Evolutionary conservation across 1,140 invertebrate species (phyloP).

Genomic region (Halesus radiatus): DNA sequence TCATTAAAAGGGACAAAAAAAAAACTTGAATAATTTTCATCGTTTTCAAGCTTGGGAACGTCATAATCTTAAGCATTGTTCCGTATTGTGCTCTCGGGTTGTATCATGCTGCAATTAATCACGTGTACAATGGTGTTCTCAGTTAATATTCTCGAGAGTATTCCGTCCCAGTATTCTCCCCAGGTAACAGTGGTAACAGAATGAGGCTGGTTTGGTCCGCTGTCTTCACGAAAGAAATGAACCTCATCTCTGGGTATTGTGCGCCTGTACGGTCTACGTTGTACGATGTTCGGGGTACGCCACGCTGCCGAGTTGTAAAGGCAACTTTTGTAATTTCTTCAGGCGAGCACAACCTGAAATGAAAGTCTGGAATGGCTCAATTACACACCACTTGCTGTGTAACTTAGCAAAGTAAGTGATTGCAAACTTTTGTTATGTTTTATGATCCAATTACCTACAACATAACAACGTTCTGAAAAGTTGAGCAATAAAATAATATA

Average conservation of each 20-base stretch:
- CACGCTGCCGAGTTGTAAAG: slow-evolving; percentile 19
- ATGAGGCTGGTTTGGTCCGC: slow-evolving; percentile 10
- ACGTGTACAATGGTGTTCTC: slow-evolving; percentile 13
- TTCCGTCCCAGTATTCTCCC: background rate
- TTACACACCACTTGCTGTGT: slow-evolving; percentile 32
- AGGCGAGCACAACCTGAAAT: slow-evolving; percentile 27
- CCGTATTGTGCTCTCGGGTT: background rate
- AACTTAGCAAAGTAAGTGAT: slow-evolving; percentile 1
- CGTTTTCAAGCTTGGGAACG: background rate
- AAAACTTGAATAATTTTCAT: too few relatives aligned
- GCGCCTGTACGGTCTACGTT: background rate
- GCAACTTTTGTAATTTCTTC: slow-evolving; percentile 40
- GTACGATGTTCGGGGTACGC: background rate
- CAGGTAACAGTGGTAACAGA: background rate
- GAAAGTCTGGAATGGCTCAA: slow-evolving; percentile 40
- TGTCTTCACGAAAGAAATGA: slow-evolving; percentile 19
- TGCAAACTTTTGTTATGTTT: background rate
- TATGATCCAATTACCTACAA: too few relatives aligned
- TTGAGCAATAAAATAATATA: too few relatives aligned
- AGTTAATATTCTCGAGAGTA: background rate
- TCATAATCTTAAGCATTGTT: slow-evolving; percentile 26
- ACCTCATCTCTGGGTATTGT: slow-evolving; percentile 14
- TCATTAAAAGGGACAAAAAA: too few relatives aligned
- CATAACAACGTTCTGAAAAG: too few relatives aligned
- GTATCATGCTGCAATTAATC: slow-evolving; percentile 27